Evolutionary conservation across 1,140 invertebrate genomes (phyloP).

Genomic region (Drosophila insularis): DNA sequence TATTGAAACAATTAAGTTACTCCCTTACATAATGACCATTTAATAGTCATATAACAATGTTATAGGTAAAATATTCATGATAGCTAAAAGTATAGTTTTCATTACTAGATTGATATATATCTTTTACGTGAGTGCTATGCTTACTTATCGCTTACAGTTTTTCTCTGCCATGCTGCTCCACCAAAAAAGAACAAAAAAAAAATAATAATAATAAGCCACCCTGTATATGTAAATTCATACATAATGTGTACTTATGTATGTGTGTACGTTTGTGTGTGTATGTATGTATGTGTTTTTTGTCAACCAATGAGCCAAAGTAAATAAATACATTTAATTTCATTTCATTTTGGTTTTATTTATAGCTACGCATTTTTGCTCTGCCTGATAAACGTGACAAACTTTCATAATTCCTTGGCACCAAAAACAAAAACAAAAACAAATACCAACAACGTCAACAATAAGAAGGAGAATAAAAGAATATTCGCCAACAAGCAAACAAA

Average conservation of each 20-base stretch:
- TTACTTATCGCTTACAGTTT: neutral
- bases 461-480: neutral
- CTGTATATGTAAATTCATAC: neutral
- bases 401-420: conserved; percentile 57
- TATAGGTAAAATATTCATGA: neutral
- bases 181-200: too few relatives aligned
- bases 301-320: conserved; percentile 22
- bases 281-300: neutral
- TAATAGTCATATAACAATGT: neutral
- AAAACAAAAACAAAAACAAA: conserved; percentile 13
- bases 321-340: conserved; percentile 14
- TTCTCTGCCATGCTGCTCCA: neutral
- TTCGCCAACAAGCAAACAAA: conserved; percentile 24
- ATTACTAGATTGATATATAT: neutral
- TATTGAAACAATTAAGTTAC: neutral
- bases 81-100: neutral
- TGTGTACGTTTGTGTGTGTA: neutral
- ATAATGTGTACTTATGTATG: neutral
- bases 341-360: conserved; percentile 29
- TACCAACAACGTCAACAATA: conserved; percentile 23
- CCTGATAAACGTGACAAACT: conserved; percentile 72
- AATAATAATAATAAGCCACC: neutral
- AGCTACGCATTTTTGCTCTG: conserved; percentile 41
- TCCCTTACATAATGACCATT: neutral
- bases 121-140: neutral